Conservation (phyloP, 2,113 vertebrate species). For the Raja brachyura region DNA sequence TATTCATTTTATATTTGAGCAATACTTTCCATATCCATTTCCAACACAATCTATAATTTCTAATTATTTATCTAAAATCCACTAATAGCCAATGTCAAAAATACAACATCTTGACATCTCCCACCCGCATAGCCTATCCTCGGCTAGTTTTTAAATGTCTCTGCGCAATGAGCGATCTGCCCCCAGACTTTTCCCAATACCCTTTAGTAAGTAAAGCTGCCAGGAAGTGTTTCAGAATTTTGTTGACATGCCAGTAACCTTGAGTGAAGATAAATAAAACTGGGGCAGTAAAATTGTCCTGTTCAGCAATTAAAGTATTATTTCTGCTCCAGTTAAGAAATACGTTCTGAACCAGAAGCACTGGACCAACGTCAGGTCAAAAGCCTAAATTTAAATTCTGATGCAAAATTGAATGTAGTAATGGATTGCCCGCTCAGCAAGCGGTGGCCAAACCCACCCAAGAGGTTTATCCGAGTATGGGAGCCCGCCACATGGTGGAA, state of each 20-base stretch:
- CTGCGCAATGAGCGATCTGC: not conserved
- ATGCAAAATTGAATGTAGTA: not conserved
- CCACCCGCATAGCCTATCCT: too few species aligned
- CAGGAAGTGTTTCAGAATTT: not conserved
- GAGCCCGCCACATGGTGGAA: not conserved
- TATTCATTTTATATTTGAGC: too few species aligned
- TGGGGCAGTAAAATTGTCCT: not conserved
- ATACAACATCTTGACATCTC: too few species aligned
- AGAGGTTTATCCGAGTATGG: not conserved
- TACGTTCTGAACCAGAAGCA: not conserved
- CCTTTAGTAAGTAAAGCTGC: not conserved
- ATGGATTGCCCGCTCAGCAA: not conserved
- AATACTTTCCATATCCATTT: too few species aligned
- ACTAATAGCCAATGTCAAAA: not conserved
- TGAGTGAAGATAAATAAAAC: not conserved
- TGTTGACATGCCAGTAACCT: not conserved
- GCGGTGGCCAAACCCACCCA: not conserved
- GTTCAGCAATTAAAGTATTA: not conserved
- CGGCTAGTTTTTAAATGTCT: not conserved
- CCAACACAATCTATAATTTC: not conserved
- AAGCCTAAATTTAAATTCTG: not conserved
- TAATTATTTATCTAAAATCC: not conserved
- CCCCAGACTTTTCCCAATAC: not conserved
- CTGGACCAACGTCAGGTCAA: not conserved
- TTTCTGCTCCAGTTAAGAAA: not conserved